Percentiles rank a stretch among this genome's conserved stretches.
Evolutionary conservation across 2,797 vertebrate genomes (phyloP).

Genomic region (Hapalemur alaotrensis): DNA sequence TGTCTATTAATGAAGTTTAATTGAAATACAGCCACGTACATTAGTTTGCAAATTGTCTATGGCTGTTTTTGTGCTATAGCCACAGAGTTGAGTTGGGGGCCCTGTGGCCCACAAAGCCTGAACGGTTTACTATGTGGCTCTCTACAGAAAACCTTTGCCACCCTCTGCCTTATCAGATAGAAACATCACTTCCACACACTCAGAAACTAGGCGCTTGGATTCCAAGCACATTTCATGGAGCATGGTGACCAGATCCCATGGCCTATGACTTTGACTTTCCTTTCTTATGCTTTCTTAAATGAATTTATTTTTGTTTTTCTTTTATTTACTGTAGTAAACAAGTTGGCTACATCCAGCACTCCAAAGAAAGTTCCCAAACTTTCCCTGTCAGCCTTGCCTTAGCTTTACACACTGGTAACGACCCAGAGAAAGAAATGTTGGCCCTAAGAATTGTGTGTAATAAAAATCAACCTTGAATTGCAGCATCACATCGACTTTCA

Average conservation of each 20-base stretch:
- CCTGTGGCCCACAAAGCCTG: neutral
- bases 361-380: neutral
- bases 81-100: neutral
- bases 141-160: neutral
- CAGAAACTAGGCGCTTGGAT: neutral
- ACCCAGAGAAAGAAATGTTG: neutral
- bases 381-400: neutral
- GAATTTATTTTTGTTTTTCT: neutral
- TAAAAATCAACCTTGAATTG: neutral
- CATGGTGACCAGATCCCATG: accelerated
- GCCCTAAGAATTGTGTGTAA: neutral
- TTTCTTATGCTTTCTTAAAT: neutral
- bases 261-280: neutral
- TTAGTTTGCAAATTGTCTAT: neutral
- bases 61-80: neutral
- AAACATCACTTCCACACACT: neutral
- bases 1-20: neutral
- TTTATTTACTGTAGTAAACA: neutral
- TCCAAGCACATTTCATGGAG: neutral
- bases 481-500: neutral
- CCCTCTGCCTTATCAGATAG: neutral
- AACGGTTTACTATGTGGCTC: neutral
- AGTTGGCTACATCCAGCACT: neutral
- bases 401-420: neutral
- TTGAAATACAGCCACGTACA: neutral